Percentiles rank a stretch among this genome's conserved stretches.
These are phyloP conservation scores for Tricholaema leucomelas DNA, from an alignment of 2,113 vertebrate genomes.

Conservation along the genomic window DNA sequence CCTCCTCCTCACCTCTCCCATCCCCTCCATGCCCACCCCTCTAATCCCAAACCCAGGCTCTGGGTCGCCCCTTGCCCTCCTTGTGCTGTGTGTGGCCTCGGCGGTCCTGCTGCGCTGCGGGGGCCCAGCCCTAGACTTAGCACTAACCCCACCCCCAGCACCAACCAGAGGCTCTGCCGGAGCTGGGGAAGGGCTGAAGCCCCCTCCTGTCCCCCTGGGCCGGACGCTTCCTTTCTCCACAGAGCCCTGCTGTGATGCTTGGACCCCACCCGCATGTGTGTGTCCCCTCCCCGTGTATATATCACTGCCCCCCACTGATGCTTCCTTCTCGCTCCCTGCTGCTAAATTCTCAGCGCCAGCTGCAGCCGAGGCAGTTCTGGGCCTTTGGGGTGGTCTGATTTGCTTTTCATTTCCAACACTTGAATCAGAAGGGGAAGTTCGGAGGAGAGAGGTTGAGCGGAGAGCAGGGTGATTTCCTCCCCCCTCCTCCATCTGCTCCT, in stretches of 20 bases:
- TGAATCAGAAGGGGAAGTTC: background rate
- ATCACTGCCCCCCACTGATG: slow-evolving; percentile 33
- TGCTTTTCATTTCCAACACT: background rate
- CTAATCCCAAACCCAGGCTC: background rate
- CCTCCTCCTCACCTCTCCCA: background rate
- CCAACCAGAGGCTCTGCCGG: background rate
- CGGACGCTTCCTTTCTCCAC: background rate
- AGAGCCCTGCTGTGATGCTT: accelerated
- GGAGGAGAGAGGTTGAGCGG: background rate
- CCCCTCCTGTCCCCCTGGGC: background rate
- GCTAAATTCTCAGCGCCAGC: slow-evolving; percentile 31
- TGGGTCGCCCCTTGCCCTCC: background rate
- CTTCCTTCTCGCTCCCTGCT: background rate
- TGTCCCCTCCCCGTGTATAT: background rate
- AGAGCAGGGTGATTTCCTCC: background rate
- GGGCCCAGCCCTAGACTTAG: no score
- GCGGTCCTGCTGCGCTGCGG: background rate
- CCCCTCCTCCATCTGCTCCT: no score
- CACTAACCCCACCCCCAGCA: background rate
- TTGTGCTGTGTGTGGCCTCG: background rate
- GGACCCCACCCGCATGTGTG: background rate
- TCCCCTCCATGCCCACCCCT: background rate
- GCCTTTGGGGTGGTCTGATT: background rate
- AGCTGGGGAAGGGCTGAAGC: background rate
- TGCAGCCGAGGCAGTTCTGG: background rate